Conservation (phyloP, 2,797 vertebrate genomes). For the Astyanax mexicanus region DNA sequence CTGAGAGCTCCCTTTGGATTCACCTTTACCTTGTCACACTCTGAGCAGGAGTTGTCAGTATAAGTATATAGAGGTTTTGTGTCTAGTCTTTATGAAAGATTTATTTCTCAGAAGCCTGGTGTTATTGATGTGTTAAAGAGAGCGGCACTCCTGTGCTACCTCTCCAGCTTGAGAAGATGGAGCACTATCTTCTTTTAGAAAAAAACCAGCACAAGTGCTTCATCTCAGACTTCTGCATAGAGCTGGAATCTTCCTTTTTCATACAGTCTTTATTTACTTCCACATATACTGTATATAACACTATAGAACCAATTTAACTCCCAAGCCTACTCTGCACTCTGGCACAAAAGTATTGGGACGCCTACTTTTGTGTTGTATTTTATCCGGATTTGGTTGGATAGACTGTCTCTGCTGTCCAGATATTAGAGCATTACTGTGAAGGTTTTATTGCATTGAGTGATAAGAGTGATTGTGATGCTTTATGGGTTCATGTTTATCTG, state of each 20-base stretch:
- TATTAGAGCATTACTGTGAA: too few species aligned
- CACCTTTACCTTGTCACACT: background rate
- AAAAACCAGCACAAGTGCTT: background rate
- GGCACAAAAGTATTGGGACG: too few species aligned
- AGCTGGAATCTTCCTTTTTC: background rate
- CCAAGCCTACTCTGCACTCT: too few species aligned
- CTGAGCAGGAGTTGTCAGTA: constrained; percentile 13
- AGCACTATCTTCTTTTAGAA: background rate
- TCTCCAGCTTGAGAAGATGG: background rate
- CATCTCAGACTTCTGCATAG: background rate
- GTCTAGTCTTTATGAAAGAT: constrained; percentile 26
- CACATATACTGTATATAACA: background rate
- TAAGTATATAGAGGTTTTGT: constrained; percentile 11
- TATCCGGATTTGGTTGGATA: too few species aligned
- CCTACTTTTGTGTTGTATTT: too few species aligned
- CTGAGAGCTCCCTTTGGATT: constrained; percentile 1
- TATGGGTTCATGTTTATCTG: too few species aligned
- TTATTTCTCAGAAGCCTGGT: constrained; percentile 1
- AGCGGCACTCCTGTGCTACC: background rate
- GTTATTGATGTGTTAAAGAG: constrained; percentile 3
- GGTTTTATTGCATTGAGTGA: too few species aligned
- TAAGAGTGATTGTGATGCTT: too few species aligned
- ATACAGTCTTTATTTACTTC: background rate
- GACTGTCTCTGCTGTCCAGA: too few species aligned
- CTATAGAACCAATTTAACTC: too few species aligned